Evolutionary conservation across 2,113 vertebrate species (phyloP), one percentile per base, ranked within the genome.

Genomic region (Zosterops borbonicus): DNA sequence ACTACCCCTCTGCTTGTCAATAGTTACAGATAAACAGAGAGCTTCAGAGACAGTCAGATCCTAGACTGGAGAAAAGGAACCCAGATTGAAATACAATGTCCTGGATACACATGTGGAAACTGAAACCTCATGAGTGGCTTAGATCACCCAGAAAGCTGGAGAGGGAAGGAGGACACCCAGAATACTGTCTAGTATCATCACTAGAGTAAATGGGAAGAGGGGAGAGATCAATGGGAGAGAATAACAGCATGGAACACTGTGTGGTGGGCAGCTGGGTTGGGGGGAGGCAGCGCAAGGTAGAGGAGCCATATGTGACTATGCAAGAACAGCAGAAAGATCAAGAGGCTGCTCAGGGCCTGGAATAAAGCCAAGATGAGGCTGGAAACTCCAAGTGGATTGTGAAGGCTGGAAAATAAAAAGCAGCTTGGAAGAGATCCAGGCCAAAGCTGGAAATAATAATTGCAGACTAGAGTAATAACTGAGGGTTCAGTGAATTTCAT

Each of bases 241-340:
- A 15, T n/a, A 52, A 56, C 8, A 31, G 27, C 20, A 4, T 2
- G 49, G 50, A 69, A 56, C 23, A 4, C 17, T 17, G 11, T 52
- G 31, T 2, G 1, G 12, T 28, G 47, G 53, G 27, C 42, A 70
- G 50, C 5, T 2, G 1, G 18, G 35, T 1, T 1, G 0, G 3
- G 3, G 18, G 4, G 5, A 60, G 24, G 49, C 23, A 74, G 37
- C 23, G 11, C 8, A 22, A 31, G 37, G 24, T 71, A 47, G 31
- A 75, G 56, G 28, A 83, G 31, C 14, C 9, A 14, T 19, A 5
- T 21, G n/a, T 12, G 29, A 49, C 37, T 23, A 1, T 63, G 53
- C 22, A 62, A 74, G 31, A 80, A 21, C n/a, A 84, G 37, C 28
- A 89, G 64, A 53, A 81, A 67, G 27, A 70, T 27, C 21, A 62